phyloP scores from a whole-genome alignment of 2,113 vertebrate species.

The Anoura caudifer region DNA sequence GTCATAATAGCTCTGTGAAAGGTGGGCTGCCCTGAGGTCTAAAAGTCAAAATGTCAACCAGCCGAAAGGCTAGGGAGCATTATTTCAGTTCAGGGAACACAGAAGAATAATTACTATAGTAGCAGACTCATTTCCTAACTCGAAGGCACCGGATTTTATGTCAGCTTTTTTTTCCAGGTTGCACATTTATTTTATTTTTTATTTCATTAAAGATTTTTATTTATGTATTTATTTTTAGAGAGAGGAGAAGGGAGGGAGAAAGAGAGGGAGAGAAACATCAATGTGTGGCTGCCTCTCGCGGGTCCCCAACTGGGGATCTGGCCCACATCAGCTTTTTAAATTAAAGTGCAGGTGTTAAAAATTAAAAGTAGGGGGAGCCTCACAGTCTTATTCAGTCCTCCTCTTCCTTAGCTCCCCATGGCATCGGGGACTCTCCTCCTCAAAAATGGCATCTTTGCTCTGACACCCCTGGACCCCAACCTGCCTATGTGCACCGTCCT shows the following conservation, averaged over 20 bases:
- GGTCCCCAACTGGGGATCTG: too few species aligned
- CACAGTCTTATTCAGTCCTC: rapidly evolving
- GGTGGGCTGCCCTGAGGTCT: background rate
- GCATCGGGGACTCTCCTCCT: background rate
- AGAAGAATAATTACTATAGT: background rate
- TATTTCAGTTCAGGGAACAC: background rate
- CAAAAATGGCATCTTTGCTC: background rate
- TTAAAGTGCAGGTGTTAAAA: background rate
- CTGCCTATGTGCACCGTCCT: background rate
- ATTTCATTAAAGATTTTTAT: too few species aligned
- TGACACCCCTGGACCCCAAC: rapidly evolving
- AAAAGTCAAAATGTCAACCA: slow-evolving; percentile 24
- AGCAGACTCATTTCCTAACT: background rate
- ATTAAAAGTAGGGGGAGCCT: background rate
- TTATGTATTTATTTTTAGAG: too few species aligned
- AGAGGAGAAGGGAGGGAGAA: too few species aligned
- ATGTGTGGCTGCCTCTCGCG: too few species aligned
- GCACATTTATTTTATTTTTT: too few species aligned
- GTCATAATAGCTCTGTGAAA: background rate
- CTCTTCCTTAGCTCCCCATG: background rate
- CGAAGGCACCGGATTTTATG: background rate
- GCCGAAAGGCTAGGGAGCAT: background rate
- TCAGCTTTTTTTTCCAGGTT: background rate
- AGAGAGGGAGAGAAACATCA: too few species aligned
- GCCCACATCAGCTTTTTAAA: background rate